These are phyloP conservation scores for Rhyacophila brunnea DNA, from an alignment of 1,140 invertebrate genomes.

Conservation along the genomic window DNA sequence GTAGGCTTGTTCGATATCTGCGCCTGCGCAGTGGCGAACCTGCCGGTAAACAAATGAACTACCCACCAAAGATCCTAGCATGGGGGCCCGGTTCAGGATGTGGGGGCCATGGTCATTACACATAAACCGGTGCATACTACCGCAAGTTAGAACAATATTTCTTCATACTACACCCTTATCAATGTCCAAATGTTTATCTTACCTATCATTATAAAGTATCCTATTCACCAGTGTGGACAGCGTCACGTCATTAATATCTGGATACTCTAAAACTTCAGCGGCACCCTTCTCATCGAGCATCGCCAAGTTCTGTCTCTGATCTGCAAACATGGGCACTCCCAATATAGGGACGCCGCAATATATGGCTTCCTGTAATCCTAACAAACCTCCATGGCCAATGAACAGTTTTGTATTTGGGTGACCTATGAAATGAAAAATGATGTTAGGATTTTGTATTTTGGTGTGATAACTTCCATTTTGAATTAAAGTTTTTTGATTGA, in stretches of 20 bases:
- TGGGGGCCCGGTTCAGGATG: too few relatives aligned
- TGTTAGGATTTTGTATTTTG: too few relatives aligned
- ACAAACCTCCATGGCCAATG: slow-evolving; percentile 61
- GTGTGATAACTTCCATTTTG: slow-evolving; percentile 2
- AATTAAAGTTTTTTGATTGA: slow-evolving; percentile 2
- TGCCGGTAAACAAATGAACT: too few relatives aligned
- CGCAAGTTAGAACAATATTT: too few relatives aligned
- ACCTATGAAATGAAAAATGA: slow-evolving; percentile 39
- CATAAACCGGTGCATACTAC: too few relatives aligned
- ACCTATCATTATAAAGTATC: slow-evolving; percentile 40
- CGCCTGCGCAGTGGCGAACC: too few relatives aligned
- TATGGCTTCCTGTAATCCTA: slow-evolving; percentile 59
- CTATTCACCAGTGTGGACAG: slow-evolving; percentile 38
- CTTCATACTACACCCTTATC: too few relatives aligned
- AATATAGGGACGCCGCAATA: slow-evolving; percentile 61
- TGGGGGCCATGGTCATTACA: too few relatives aligned
- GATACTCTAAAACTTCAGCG: slow-evolving; percentile 39
- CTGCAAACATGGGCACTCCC: slow-evolving; percentile 58
- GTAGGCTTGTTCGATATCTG: too few relatives aligned
- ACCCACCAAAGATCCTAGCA: too few relatives aligned
- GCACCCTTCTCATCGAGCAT: slow-evolving; percentile 42
- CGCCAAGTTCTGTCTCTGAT: slow-evolving; percentile 48
- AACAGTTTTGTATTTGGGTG: slow-evolving; percentile 53
- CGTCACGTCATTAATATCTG: slow-evolving; percentile 38
- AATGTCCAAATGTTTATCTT: slow-evolving; percentile 19